These are phyloP conservation scores for Sminthurinus signatus DNA, from an alignment of 1,140 invertebrate genomes.

Conservation along the genomic window DNA sequence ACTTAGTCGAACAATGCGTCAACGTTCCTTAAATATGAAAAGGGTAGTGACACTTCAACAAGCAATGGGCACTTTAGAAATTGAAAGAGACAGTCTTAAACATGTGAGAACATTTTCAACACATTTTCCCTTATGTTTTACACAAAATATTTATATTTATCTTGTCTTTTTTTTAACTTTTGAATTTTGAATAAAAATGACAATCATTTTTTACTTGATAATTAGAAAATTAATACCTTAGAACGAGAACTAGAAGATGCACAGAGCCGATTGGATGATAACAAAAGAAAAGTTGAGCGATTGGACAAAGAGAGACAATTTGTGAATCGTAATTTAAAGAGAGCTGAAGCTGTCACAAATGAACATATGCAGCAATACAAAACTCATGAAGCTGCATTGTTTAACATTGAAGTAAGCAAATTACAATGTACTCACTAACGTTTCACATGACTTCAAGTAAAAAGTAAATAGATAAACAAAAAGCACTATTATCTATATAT, in stretches of 20 bases:
- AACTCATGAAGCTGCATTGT: slow-evolving; percentile 18
- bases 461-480: no score
- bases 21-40: slow-evolving; percentile 1
- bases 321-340: slow-evolving; percentile 20
- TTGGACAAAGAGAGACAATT: slow-evolving; percentile 26
- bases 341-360: slow-evolving; percentile 15
- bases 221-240: slow-evolving; percentile 14
- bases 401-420: slow-evolving; percentile 30
- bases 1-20: slow-evolving; percentile 3
- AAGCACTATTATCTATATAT: no score
- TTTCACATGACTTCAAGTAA: no score
- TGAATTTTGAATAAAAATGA: no score
- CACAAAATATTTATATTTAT: no score
- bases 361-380: slow-evolving; percentile 22
- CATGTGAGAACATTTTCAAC: no score
- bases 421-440: no score
- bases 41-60: background rate
- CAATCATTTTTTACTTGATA: background rate
- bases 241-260: slow-evolving; percentile 30
- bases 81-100: slow-evolving; percentile 12
- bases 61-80: slow-evolving; percentile 5
- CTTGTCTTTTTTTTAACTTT: no score
- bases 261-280: slow-evolving; percentile 22
- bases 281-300: slow-evolving; percentile 22
- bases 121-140: no score